Evolutionary conservation across 2,888 invertebrate species (phyloP).

Genomic region (Catocala nupta): DNA sequence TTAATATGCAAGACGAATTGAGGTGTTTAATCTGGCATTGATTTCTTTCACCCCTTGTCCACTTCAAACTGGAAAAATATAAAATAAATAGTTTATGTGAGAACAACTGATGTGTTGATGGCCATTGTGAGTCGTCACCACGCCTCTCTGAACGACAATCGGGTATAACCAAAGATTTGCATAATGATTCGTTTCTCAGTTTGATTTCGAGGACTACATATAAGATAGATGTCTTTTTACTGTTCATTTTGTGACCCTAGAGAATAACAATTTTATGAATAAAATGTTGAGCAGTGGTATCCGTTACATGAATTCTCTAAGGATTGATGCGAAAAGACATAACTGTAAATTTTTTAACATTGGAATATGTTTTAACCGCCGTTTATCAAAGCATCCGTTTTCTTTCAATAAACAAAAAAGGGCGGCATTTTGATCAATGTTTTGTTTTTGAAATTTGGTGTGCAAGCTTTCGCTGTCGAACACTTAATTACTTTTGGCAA

Average conservation of each 20-base stretch:
- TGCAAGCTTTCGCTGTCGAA: no score
- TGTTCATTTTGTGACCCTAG: background rate
- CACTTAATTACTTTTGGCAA: no score
- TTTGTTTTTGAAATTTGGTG: no score
- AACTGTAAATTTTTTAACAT: no score
- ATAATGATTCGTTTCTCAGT: conserved; percentile 66
- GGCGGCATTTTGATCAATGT: no score
- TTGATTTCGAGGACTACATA: conserved; percentile 17
- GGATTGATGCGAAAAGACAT: background rate
- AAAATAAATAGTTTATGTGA: conserved; percentile 51
- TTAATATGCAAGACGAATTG: conserved; percentile 74
- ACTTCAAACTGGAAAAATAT: conserved; percentile 51
- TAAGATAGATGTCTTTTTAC: conserved; percentile 21
- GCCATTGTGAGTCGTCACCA: conserved; percentile 59
- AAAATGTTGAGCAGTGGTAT: background rate
- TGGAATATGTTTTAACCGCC: background rate
- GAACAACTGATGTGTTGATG: conserved; percentile 70
- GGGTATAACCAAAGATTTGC: conserved; percentile 60
- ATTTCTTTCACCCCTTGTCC: conserved; percentile 69
- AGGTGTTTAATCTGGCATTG: conserved; percentile 78
- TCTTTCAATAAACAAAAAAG: no score
- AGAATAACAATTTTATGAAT: conserved; percentile 8
- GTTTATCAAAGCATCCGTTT: background rate
- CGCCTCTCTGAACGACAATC: conserved; percentile 50
- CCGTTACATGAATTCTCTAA: background rate